Conservation (phyloP, 1,140 invertebrate species). For the Homalodisca vitripennis region DNA sequence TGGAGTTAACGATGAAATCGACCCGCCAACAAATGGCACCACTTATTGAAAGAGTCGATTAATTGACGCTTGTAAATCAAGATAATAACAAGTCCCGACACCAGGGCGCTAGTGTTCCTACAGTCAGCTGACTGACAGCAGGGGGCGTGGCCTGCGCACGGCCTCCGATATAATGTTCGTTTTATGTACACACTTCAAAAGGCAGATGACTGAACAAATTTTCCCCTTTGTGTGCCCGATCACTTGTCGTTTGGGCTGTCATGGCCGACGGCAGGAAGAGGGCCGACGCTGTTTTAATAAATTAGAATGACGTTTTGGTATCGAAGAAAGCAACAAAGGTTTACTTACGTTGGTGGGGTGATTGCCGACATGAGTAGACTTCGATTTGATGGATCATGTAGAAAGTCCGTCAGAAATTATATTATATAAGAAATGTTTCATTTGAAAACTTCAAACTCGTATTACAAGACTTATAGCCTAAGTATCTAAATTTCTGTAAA, state of each 20-base stretch:
- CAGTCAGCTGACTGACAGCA: no score
- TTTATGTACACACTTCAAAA: constrained; percentile 25
- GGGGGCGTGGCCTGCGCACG: background rate
- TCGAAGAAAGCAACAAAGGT: no score
- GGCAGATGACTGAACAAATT: constrained; percentile 12
- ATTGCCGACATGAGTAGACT: no score
- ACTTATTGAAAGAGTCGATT: background rate
- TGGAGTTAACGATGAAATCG: constrained; percentile 1
- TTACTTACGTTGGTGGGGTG: no score
- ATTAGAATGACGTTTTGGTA: background rate
- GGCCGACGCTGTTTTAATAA: background rate
- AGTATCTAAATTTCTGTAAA: no score
- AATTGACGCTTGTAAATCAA: constrained; percentile 15
- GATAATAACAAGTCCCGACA: background rate
- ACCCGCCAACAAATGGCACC: constrained; percentile 2
- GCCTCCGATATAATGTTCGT: background rate
- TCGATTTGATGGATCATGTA: no score
- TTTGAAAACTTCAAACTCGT: no score
- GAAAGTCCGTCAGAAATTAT: no score
- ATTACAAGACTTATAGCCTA: no score
- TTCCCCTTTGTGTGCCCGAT: background rate
- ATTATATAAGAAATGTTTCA: no score
- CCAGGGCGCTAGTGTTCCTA: background rate
- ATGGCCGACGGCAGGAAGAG: no score
- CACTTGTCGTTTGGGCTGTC: background rate